Evolutionary conservation across 2,888 invertebrate species (phyloP).

Genomic region (Aproaerema taeniolella): DNA sequence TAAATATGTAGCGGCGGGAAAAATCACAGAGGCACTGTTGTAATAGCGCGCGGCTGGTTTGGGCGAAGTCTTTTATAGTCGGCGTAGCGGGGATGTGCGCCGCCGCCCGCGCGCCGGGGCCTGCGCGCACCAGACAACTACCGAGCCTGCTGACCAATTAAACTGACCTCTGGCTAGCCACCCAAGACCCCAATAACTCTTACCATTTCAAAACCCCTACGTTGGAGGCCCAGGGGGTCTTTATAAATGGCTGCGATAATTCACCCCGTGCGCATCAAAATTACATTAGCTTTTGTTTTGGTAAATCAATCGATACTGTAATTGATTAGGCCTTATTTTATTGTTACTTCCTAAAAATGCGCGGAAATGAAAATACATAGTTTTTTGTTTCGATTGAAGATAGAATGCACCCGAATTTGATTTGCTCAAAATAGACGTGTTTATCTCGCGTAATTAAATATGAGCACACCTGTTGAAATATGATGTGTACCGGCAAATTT

Average conservation of each 20-base stretch:
- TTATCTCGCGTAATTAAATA: too few relatives aligned
- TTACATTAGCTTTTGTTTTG: conserved; percentile 12
- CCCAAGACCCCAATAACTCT: conserved; percentile 1
- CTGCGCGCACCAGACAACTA: conserved; percentile 24
- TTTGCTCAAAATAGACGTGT: too few relatives aligned
- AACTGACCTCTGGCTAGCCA: conserved; percentile 29
- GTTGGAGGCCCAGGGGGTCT: conserved; percentile 7
- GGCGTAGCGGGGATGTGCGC: conserved; percentile 66
- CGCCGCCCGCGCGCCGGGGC: conserved; percentile 41
- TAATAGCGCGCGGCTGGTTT: conserved; percentile 74
- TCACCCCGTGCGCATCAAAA: conserved; percentile 8
- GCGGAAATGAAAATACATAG: conserved; percentile 20
- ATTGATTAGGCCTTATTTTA: conserved; percentile 27
- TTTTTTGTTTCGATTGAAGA: too few relatives aligned
- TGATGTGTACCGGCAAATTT: too few relatives aligned
- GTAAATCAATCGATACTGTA: conserved; percentile 15
- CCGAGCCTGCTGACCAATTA: conserved; percentile 27
- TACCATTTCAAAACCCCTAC: background rate
- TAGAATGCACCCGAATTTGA: too few relatives aligned
- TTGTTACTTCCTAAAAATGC: conserved; percentile 24
- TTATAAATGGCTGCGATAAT: conserved; percentile 7
- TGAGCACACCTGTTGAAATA: too few relatives aligned
- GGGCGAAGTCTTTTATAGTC: conserved; percentile 66
- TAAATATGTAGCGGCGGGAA: conserved; percentile 65
- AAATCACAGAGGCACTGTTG: conserved; percentile 74